Evolutionary conservation across 2,797 vertebrate species (phyloP).

Genomic region (Uromys caudimaculatus): DNA sequence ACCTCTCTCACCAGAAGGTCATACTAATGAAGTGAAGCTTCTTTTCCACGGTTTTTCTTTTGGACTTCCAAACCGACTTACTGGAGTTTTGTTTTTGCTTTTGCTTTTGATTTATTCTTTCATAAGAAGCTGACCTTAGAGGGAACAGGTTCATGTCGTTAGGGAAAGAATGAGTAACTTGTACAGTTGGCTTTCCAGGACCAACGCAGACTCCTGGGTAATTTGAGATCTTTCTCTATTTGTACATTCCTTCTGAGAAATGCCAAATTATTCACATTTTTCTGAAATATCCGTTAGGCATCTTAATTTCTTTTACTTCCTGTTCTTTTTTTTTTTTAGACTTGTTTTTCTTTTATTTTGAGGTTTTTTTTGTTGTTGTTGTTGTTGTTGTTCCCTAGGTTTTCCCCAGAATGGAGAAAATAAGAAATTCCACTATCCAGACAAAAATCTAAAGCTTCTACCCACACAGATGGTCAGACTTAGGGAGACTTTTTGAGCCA

Average conservation of each 20-base stretch:
- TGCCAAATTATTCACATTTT: constrained; percentile 6
- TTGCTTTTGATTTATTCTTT: neutral
- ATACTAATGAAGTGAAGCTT: neutral
- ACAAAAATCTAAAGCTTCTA: constrained; percentile 84
- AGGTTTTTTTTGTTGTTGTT: neutral
- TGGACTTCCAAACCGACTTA: neutral
- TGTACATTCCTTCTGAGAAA: constrained; percentile 45
- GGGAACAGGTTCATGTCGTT: neutral
- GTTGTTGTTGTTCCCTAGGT: neutral
- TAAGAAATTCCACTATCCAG: constrained; percentile 68
- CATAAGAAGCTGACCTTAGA: neutral
- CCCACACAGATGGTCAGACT: constrained; percentile 85
- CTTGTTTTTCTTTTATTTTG: neutral
- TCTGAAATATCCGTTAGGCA: constrained; percentile 6
- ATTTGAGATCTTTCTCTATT: neutral
- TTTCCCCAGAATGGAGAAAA: constrained; percentile 67
- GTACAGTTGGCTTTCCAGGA: neutral
- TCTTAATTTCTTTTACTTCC: constrained; percentile 56
- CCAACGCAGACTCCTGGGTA: neutral
- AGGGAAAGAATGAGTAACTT: neutral
- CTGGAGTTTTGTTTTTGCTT: neutral
- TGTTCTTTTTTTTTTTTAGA: neutral
- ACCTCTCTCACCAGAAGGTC: neutral
- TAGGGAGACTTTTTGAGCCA: constrained; percentile 79
- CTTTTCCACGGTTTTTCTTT: neutral